phyloP scores from a whole-genome alignment of 1,140 invertebrate genomes.

The Magallana ariakensis region DNA sequence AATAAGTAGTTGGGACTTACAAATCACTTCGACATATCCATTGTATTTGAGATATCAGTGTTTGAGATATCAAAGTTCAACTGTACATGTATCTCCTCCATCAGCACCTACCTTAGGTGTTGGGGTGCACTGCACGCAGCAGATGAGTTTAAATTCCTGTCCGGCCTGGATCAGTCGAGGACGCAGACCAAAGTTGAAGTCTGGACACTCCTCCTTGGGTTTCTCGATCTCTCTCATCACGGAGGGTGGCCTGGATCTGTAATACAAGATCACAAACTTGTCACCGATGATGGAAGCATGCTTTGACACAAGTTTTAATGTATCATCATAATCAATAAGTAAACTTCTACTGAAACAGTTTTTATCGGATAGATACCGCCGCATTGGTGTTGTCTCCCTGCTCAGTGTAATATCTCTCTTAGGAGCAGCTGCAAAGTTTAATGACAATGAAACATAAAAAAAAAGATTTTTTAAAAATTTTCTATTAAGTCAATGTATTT shows the following conservation, averaged over 20 bases:
- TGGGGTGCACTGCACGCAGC: slow-evolving; percentile 96
- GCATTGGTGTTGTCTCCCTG: slow-evolving; percentile 68
- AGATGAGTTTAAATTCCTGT: slow-evolving; percentile 92
- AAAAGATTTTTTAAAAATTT: too few relatives aligned
- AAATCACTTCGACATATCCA: too few relatives aligned
- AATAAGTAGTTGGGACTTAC: too few relatives aligned
- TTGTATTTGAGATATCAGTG: too few relatives aligned
- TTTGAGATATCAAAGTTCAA: too few relatives aligned
- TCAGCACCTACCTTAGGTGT: slow-evolving; percentile 87
- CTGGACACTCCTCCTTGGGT: slow-evolving; percentile 83
- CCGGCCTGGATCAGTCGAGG: slow-evolving; percentile 96
- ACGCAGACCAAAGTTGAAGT: slow-evolving; percentile 97
- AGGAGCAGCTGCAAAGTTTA: slow-evolving; percentile 62
- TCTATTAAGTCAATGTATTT: too few relatives aligned
- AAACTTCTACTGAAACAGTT: too few relatives aligned
- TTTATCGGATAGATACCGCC: slow-evolving; percentile 62
- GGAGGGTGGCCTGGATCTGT: slow-evolving; percentile 46
- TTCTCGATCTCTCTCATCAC: slow-evolving; percentile 45
- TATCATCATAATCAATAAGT: too few relatives aligned
- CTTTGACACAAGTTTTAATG: too few relatives aligned
- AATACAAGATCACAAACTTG: not conserved
- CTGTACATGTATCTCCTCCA: too few relatives aligned
- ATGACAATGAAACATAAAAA: not conserved
- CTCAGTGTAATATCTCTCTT: slow-evolving; percentile 53
- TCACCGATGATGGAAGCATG: not conserved